A percentile compares a stretch with the other conserved stretches of the same genome.
Conservation (phyloP, 2,888 invertebrate species). For the Platypus cylindrus region DNA sequence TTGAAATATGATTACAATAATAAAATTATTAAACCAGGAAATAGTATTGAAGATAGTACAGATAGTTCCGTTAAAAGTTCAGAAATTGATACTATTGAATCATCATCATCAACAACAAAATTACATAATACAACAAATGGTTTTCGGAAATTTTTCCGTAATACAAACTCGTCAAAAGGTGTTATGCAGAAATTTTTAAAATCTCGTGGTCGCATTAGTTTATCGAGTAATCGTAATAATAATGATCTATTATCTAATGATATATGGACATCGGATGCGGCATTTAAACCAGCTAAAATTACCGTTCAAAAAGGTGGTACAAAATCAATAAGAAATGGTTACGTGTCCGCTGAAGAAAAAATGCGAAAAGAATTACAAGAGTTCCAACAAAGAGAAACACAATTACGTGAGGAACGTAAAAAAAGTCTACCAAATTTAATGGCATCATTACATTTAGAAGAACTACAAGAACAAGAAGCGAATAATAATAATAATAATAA, state of each 20-base stretch:
- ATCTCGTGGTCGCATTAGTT: constrained; percentile 56
- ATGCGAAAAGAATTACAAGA: constrained; percentile 65
- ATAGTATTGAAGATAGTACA: constrained; percentile 11
- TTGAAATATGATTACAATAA: constrained; percentile 51
- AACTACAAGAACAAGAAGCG: constrained; percentile 27
- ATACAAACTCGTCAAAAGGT: constrained; percentile 41
- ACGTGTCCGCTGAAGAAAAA: constrained; percentile 75
- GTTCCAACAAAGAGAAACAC: constrained; percentile 50
- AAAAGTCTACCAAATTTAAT: constrained; percentile 50
- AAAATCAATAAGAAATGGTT: constrained; percentile 59
- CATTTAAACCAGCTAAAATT: constrained; percentile 30
- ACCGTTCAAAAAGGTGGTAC: constrained; percentile 38
- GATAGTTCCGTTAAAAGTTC: constrained; percentile 6
- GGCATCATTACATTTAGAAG: constrained; percentile 47
- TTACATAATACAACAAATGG: constrained; percentile 30
- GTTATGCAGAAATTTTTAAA: constrained; percentile 79
- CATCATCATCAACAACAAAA: constrained; percentile 1
- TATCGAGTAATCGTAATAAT: constrained; percentile 19
- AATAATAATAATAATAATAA: constrained; percentile 9
- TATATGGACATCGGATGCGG: constrained; percentile 19
- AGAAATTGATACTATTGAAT: constrained; percentile 3
- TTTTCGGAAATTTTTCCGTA: constrained; percentile 49
- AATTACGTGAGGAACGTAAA: constrained; percentile 50
- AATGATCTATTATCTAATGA: too few species aligned
- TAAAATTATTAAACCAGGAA: too few species aligned